These are phyloP conservation scores for Dryobotodes eremita DNA, from an alignment of 2,888 invertebrate genomes.

Conservation along the genomic window DNA sequence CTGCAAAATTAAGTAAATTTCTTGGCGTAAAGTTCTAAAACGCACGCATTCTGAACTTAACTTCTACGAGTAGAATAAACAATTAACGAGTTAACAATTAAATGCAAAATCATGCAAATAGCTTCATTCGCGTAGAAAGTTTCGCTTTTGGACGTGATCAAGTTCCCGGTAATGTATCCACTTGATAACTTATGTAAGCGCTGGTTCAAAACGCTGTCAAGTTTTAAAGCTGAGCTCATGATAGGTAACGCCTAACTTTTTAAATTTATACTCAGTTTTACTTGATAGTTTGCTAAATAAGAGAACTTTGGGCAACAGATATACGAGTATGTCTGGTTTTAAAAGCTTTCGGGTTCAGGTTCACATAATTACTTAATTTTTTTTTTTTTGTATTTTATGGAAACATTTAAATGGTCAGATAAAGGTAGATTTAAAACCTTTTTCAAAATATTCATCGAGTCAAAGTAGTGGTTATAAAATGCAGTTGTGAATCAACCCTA, in stretches of 20 bases:
- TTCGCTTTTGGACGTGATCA: slow-evolving; percentile 49
- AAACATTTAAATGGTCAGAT: not conserved
- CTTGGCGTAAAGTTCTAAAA: slow-evolving; percentile 34
- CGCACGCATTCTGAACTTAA: slow-evolving; percentile 26
- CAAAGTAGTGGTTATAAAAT: not conserved
- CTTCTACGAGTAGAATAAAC: slow-evolving; percentile 57
- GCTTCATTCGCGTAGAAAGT: slow-evolving; percentile 52
- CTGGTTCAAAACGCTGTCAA: slow-evolving; percentile 42
- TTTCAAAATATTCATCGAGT: not conserved
- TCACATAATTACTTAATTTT: not conserved
- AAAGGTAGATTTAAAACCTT: not conserved
- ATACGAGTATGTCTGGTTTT: no score
- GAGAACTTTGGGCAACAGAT: slow-evolving; percentile 18
- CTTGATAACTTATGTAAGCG: slow-evolving; percentile 42
- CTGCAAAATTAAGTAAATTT: slow-evolving; percentile 16
- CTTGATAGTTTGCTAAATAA: slow-evolving; percentile 25
- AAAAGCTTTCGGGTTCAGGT: slow-evolving; percentile 17
- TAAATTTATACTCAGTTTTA: slow-evolving; percentile 33
- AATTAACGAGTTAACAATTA: slow-evolving; percentile 55
- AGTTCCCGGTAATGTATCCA: slow-evolving; percentile 42
- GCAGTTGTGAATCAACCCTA: not conserved
- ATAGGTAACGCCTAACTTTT: slow-evolving; percentile 50
- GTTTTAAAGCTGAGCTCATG: slow-evolving; percentile 40
- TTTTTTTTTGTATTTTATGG: not conserved
- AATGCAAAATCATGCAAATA: slow-evolving; percentile 62